Evolutionary conservation across 2,113 vertebrate species (phyloP).

Genomic region (Parotia lawesii): DNA sequence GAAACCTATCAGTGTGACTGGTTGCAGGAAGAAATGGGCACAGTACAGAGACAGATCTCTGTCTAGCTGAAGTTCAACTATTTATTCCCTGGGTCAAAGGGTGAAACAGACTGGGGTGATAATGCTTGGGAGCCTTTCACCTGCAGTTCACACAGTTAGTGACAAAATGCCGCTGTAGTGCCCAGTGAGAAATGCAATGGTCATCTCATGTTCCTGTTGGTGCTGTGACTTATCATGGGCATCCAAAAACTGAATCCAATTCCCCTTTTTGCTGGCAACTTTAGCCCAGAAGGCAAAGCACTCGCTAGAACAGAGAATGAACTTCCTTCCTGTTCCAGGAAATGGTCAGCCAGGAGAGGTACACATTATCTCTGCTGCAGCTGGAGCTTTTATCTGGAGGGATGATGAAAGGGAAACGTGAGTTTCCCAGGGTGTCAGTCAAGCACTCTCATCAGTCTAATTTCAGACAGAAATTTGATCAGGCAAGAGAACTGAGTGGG

Average conservation of each 20-base stretch:
- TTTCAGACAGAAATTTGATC: slow-evolving; percentile 2
- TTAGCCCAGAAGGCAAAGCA: not conserved
- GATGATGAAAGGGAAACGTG: not conserved
- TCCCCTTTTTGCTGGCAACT: not conserved
- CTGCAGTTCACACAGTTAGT: not conserved
- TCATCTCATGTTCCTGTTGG: not conserved
- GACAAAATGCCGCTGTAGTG: not conserved
- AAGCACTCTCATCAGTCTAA: slow-evolving; percentile 7
- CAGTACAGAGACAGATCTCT: not conserved
- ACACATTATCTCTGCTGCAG: not conserved
- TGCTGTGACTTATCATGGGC: not conserved
- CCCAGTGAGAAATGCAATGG: not conserved
- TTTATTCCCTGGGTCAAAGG: not conserved
- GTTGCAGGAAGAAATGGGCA: slow-evolving; percentile 12
- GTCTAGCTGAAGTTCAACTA: not conserved
- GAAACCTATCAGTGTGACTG: not conserved
- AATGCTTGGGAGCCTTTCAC: not conserved
- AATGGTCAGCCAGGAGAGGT: not conserved
- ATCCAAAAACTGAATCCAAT: not conserved
- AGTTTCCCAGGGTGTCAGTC: not conserved
- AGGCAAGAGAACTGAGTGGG: slow-evolving; percentile 5
- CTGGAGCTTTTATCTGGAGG: not conserved
- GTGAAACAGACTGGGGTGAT: not conserved
- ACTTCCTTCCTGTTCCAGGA: not conserved
- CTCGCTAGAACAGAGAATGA: not conserved